Percentiles rank a stretch among this genome's conserved stretches.
Evolutionary conservation across 2,888 invertebrate species (phyloP).

Genomic region (Thysanoteuthis rhombus): DNA sequence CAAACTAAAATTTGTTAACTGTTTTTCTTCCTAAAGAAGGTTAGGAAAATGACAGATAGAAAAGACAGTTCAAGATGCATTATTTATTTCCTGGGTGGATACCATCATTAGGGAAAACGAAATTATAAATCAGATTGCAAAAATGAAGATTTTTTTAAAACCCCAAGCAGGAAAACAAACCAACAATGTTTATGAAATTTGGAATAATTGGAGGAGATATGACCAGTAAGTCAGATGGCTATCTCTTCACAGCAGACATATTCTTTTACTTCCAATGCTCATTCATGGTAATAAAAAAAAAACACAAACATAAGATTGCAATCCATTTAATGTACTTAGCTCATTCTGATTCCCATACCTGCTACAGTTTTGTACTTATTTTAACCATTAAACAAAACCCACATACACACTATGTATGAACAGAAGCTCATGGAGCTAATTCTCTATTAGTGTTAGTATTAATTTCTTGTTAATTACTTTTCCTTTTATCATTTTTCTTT

Average conservation of each 20-base stretch:
- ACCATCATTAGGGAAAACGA: not conserved
- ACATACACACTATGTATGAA: not conserved
- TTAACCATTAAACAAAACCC: not conserved
- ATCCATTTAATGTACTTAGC: not conserved
- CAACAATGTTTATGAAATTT: not conserved
- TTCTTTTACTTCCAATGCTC: not conserved
- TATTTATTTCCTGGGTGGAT: not conserved
- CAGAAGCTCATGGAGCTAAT: not conserved
- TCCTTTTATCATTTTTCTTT: not conserved
- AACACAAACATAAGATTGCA: not conserved
- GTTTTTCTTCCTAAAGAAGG: not conserved
- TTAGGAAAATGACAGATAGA: not conserved
- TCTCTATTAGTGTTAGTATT: not conserved
- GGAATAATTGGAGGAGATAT: not conserved
- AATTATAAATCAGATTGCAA: not conserved
- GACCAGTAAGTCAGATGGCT: not conserved
- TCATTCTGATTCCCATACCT: not conserved
- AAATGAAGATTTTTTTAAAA: not conserved
- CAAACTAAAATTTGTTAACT: not conserved
- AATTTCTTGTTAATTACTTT: not conserved
- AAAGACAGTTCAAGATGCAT: not conserved
- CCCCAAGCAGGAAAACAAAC: not conserved
- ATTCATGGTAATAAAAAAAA: not conserved
- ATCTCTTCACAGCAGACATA: not conserved
- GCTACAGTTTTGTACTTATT: slow-evolving; percentile 12